A percentile compares a stretch with the other conserved stretches of the same genome.
These are phyloP conservation scores for Apamea anceps DNA, from an alignment of 2,888 invertebrate genomes.

Conservation along the genomic window DNA sequence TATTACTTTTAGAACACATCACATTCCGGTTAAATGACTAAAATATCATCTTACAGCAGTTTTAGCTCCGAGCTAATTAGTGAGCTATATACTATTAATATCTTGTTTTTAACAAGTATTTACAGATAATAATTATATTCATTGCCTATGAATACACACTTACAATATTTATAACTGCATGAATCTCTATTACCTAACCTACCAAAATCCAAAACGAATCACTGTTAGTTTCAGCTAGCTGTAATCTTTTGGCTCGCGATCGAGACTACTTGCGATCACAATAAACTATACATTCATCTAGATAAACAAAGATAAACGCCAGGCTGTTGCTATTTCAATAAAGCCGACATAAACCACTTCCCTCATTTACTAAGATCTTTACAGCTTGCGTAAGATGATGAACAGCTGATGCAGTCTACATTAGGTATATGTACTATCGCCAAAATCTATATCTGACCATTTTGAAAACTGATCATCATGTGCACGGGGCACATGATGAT, in stretches of 20 bases:
- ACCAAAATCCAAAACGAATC: constrained; percentile 31
- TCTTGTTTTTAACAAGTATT: neutral
- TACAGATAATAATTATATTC: neutral
- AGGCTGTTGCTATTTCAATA: constrained; percentile 26
- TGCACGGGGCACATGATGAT: too few species aligned
- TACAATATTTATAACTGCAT: neutral
- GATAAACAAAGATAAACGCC: constrained; percentile 15
- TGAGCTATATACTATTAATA: neutral
- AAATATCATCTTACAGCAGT: neutral
- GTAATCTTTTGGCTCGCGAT: constrained; percentile 49
- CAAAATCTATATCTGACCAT: too few species aligned
- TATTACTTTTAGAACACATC: neutral
- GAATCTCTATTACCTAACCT: neutral
- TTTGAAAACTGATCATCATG: too few species aligned
- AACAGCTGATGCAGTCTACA: constrained; percentile 7
- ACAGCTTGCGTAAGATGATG: constrained; percentile 4
- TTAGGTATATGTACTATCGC: neutral
- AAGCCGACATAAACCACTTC: constrained; percentile 20
- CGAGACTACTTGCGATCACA: constrained; percentile 31
- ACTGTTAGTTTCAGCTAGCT: constrained; percentile 16
- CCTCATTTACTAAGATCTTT: constrained; percentile 25
- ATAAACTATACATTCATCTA: constrained; percentile 28
- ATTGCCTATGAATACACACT: neutral
- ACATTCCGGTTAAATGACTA: neutral
- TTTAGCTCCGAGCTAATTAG: neutral